These are phyloP conservation scores for Ceratina calcarata DNA, from an alignment of 1,140 invertebrate genomes.

Conservation along the genomic window DNA sequence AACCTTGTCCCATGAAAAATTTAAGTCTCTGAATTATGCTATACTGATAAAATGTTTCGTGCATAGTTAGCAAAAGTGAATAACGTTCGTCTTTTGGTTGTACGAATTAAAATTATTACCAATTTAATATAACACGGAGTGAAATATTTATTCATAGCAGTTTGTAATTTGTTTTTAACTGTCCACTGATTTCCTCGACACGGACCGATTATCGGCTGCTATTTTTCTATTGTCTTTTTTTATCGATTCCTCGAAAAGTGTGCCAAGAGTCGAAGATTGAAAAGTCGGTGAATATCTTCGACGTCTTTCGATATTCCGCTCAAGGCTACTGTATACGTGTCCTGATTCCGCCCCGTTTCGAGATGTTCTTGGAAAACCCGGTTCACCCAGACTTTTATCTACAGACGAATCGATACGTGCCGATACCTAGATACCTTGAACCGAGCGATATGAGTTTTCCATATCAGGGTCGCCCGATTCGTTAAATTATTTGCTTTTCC, in stretches of 20 bases:
- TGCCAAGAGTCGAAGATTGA: constrained; percentile 52
- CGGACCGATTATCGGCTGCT: constrained; percentile 10
- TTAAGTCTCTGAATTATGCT: not conserved
- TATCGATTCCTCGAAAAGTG: constrained; percentile 41
- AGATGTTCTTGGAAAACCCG: constrained; percentile 38
- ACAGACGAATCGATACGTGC: constrained; percentile 40
- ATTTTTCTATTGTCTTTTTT: constrained; percentile 52
- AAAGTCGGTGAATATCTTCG: constrained; percentile 47
- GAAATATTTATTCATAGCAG: too few species aligned
- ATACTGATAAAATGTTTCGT: too few species aligned
- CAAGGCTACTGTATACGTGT: constrained; percentile 49
- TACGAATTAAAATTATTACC: too few species aligned
- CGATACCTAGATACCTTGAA: constrained; percentile 29
- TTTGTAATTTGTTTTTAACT: too few species aligned
- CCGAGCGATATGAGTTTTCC: constrained; percentile 42
- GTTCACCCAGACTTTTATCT: constrained; percentile 38
- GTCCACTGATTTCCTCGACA: too few species aligned
- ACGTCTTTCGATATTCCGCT: constrained; percentile 48
- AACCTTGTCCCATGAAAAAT: not conserved
- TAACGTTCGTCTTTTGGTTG: too few species aligned
- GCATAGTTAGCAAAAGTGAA: too few species aligned
- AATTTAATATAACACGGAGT: too few species aligned
- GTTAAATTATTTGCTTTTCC: constrained; percentile 39
- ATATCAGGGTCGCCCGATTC: constrained; percentile 35
- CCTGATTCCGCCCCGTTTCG: constrained; percentile 42